Evolutionary conservation across 2,888 invertebrate species (phyloP).

Genomic region (Morpho achilles): DNA sequence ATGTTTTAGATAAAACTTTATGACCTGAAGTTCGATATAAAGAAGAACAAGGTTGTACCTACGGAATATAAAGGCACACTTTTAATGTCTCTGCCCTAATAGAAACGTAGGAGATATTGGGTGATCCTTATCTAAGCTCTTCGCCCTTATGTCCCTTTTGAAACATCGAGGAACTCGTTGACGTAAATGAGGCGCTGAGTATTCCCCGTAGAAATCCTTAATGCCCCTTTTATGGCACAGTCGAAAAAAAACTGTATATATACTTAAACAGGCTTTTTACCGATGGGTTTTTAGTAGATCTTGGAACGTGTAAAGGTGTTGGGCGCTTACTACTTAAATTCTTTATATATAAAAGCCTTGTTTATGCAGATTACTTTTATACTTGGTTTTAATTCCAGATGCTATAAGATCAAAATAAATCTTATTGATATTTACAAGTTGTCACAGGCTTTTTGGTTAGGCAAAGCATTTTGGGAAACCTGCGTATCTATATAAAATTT

Average conservation of each 20-base stretch:
- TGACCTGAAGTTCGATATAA: background rate
- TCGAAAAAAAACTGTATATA: constrained; percentile 10
- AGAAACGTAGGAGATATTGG: constrained; percentile 13
- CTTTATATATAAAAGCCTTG: too few relatives aligned
- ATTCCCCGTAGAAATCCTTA: constrained; percentile 14
- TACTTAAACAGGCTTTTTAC: constrained; percentile 6
- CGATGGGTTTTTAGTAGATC: constrained; percentile 10
- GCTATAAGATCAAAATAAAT: too few relatives aligned
- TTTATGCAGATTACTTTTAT: too few relatives aligned
- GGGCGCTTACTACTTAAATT: background rate
- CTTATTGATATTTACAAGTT: too few relatives aligned
- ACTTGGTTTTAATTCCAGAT: too few relatives aligned
- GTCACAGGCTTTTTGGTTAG: too few relatives aligned
- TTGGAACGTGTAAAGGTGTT: constrained; percentile 5
- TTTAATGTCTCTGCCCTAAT: constrained; percentile 10
- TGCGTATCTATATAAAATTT: too few relatives aligned
- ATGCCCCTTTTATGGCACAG: constrained; percentile 12
- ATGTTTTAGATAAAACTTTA: too few relatives aligned
- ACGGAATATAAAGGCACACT: background rate
- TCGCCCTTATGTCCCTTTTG: constrained; percentile 12
- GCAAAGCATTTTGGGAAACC: too few relatives aligned
- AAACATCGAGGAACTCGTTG: constrained; percentile 6
- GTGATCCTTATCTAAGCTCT: constrained; percentile 10
- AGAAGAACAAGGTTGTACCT: background rate
- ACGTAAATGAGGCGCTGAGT: constrained; percentile 13